Conservation (phyloP, 1,140 invertebrate species). For the Pachyrhynchus sulphureomaculatus region DNA sequence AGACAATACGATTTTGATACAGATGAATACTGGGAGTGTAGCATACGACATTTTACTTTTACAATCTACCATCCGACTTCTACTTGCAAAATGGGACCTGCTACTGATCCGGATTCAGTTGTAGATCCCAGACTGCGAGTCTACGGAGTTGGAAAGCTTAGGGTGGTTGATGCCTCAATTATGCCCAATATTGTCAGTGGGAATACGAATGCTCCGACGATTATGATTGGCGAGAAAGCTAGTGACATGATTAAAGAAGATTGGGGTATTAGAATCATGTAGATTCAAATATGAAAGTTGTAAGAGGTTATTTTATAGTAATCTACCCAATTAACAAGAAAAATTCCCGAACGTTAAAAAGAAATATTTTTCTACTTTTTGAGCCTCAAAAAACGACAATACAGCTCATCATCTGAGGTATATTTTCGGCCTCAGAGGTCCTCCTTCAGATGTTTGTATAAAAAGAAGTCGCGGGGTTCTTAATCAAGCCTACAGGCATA, state of each 20-base stretch:
- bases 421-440: too few species aligned
- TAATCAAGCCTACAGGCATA: too few species aligned
- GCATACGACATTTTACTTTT: constrained; percentile 77
- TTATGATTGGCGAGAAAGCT: constrained; percentile 69
- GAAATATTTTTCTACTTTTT: too few species aligned
- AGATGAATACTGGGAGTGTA: constrained; percentile 86
- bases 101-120: constrained; percentile 71
- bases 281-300: too few species aligned
- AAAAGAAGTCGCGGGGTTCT: too few species aligned
- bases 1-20: constrained; percentile 68
- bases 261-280: constrained; percentile 51
- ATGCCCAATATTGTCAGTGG: constrained; percentile 66
- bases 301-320: too few species aligned
- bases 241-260: constrained; percentile 66
- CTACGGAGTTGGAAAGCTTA: constrained; percentile 58
- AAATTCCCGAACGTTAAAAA: too few species aligned
- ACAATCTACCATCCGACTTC: constrained; percentile 85
- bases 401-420: too few species aligned
- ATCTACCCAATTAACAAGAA: too few species aligned
- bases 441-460: too few species aligned
- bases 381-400: too few species aligned
- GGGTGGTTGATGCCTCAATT: constrained; percentile 65
- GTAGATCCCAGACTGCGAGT: constrained; percentile 68
- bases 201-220: constrained; percentile 65
- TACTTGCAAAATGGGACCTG: constrained; percentile 85